These are phyloP conservation scores for Merops nubicus DNA, from an alignment of 2,113 vertebrate genomes.

Conservation along the genomic window DNA sequence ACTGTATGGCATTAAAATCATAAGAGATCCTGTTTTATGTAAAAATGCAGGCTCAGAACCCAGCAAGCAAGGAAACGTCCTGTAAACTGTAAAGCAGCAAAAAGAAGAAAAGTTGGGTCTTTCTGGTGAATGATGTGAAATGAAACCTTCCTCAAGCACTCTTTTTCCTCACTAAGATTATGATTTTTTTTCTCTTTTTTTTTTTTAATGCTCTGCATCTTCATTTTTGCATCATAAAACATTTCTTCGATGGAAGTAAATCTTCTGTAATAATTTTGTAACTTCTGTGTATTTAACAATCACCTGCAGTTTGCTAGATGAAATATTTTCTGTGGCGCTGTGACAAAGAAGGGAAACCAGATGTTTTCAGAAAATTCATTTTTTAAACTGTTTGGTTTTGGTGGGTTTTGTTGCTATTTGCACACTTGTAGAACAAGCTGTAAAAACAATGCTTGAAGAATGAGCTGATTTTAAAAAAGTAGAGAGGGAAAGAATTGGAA, in stretches of 20 bases:
- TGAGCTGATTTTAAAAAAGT: conserved; percentile 24
- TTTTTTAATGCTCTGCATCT: not conserved
- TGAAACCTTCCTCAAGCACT: not conserved
- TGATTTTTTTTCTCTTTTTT: not conserved
- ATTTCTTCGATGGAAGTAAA: not conserved
- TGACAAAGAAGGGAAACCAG: conserved; percentile 17
- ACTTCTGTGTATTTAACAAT: conserved; percentile 33
- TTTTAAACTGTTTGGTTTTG: not conserved
- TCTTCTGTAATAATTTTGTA: not conserved
- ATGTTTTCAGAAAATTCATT: conserved; percentile 28
- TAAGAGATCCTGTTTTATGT: not conserved
- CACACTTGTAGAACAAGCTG: conserved; percentile 55
- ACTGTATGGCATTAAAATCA: not conserved
- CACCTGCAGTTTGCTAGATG: conserved; percentile 26
- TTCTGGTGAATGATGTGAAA: not conserved
- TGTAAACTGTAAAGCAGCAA: not conserved
- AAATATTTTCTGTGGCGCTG: conserved; percentile 53
- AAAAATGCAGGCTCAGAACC: not conserved
- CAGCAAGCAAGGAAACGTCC: not conserved
- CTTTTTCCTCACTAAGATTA: not conserved
- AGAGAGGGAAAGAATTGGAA: not conserved
- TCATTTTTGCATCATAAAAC: not conserved
- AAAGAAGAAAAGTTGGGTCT: not conserved
- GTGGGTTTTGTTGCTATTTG: not conserved
- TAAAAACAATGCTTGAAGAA: conserved; percentile 61